Conservation (phyloP, 2,888 invertebrate genomes). For the Raillietiella orientalis region DNA sequence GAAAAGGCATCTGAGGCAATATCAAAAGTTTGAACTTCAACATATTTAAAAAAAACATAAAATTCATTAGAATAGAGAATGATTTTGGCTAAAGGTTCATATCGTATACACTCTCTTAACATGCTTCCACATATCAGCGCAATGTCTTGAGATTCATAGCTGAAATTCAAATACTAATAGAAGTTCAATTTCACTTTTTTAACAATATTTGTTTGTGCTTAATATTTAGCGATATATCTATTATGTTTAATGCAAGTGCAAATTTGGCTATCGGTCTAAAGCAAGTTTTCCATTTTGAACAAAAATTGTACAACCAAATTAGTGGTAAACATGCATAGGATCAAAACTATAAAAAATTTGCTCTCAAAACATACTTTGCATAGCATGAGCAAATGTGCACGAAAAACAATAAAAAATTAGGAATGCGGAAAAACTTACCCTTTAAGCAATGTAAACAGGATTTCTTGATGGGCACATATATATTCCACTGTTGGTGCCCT, state of each 20-base stretch:
- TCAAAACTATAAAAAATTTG: background rate
- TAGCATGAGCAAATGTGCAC: background rate
- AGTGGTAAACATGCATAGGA: background rate
- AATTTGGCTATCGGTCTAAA: no score
- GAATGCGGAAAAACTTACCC: conserved; percentile 30
- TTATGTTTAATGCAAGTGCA: no score
- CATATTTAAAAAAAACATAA: conserved; percentile 98
- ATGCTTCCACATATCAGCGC: conserved; percentile 97
- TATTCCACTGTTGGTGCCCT: conserved; percentile 94
- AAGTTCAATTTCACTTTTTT: background rate
- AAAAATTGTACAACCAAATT: no score
- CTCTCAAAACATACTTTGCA: background rate
- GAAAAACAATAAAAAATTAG: conserved; percentile 1
- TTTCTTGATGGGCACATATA: conserved; percentile 88
- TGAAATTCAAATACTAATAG: conserved; percentile 14
- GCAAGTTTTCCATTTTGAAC: no score
- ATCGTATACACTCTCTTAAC: conserved; percentile 90
- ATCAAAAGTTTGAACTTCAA: conserved; percentile 98
- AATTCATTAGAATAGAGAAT: conserved; percentile 93
- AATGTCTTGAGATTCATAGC: conserved; percentile 94
- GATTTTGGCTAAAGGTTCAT: conserved; percentile 91
- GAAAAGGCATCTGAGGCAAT: conserved; percentile 99
- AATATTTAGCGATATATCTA: no score
- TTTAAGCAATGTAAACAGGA: conserved; percentile 78
- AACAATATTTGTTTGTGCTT: no score